These are phyloP conservation scores for Odontophorus gujanensis DNA, from an alignment of 2,113 vertebrate species.

Conservation along the genomic window DNA sequence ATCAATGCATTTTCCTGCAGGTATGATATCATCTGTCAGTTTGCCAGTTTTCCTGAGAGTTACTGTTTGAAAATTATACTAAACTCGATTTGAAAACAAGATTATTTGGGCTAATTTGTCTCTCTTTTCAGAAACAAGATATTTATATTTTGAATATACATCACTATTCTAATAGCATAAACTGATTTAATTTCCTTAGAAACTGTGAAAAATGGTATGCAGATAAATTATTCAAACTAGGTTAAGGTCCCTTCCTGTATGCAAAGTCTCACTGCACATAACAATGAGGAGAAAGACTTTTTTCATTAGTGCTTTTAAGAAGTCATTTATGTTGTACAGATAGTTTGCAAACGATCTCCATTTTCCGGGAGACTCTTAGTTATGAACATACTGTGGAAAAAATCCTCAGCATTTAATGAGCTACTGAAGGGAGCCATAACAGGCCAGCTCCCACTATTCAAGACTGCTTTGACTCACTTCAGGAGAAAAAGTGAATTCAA, in stretches of 20 bases:
- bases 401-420: background rate
- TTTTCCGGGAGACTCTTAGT: background rate
- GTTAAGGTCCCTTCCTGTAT: background rate
- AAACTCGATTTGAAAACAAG: conserved; percentile 8
- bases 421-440: background rate
- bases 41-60: background rate
- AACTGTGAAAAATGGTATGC: background rate
- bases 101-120: background rate
- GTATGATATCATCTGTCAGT: background rate
- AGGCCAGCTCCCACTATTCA: background rate
- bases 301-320: background rate
- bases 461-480: background rate
- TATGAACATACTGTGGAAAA: background rate
- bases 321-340: background rate
- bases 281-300: background rate
- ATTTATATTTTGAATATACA: background rate
- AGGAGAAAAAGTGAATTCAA: background rate
- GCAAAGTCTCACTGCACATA: background rate
- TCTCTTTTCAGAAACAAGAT: background rate
- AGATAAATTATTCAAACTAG: background rate
- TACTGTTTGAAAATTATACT: background rate
- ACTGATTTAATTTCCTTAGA: background rate
- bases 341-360: background rate
- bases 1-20: background rate
- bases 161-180: background rate